Evolutionary conservation across 2,113 vertebrate species (phyloP).

Genomic region (Megaptera novaeangliae): DNA sequence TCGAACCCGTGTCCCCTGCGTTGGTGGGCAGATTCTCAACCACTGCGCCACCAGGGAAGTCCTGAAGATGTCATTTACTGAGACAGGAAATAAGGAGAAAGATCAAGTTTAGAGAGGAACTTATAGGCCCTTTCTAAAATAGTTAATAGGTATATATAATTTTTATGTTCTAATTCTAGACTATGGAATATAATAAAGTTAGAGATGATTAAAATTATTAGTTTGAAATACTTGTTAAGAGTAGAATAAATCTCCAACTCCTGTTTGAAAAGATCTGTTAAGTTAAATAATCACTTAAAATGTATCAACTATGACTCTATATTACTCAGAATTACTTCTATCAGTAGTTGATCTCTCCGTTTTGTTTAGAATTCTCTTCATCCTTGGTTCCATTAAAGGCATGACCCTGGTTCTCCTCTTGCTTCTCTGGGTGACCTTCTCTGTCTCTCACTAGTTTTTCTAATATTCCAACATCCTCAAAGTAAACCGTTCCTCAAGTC

Average conservation of each 20-base stretch:
- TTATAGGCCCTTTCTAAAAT: not conserved
- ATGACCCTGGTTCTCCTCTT: not conserved
- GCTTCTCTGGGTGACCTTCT: not conserved
- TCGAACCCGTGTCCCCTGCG: too few relatives aligned
- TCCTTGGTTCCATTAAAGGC: not conserved
- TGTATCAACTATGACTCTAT: not conserved
- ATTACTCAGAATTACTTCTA: not conserved
- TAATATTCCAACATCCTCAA: not conserved
- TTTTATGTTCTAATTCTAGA: not conserved
- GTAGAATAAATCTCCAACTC: not conserved
- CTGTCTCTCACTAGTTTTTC: not conserved
- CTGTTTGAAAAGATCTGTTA: not conserved
- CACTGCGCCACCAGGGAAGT: too few relatives aligned
- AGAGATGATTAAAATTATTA: not conserved
- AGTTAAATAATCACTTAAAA: not conserved
- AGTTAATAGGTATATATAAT: not conserved
- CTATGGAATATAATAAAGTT: not conserved
- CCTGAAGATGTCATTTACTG: not conserved
- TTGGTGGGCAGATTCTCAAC: too few relatives aligned
- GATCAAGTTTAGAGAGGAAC: not conserved
- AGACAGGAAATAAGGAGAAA: not conserved
- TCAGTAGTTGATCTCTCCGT: too few relatives aligned
- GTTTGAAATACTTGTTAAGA: not conserved
- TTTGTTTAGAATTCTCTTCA: not conserved
- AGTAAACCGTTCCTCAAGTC: not conserved